These are phyloP conservation scores for Empis livida DNA, from an alignment of 2,888 invertebrate genomes.

Conservation along the genomic window DNA sequence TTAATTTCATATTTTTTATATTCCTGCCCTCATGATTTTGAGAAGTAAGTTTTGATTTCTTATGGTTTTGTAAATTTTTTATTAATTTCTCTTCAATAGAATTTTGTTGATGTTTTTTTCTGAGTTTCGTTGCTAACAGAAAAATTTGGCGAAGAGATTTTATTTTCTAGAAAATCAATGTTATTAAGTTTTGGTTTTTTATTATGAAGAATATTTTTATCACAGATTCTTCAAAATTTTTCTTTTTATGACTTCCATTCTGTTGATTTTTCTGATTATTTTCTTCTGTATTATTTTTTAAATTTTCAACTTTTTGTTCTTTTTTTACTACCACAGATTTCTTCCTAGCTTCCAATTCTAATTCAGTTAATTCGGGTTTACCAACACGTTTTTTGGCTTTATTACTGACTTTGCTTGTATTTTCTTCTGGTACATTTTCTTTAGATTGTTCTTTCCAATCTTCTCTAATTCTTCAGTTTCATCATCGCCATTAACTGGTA, in stretches of 20 bases:
- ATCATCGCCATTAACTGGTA: too few relatives aligned
- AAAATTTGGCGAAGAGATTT: too few relatives aligned
- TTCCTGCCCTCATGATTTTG: neutral
- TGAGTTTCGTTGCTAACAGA: too few relatives aligned
- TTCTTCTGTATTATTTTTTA: neutral
- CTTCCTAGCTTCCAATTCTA: conserved; percentile 27
- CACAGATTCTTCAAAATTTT: conserved; percentile 4
- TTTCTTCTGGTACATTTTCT: conserved; percentile 5
- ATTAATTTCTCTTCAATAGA: too few relatives aligned
- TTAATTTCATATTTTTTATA: conserved; percentile 1
- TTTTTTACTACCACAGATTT: conserved; percentile 26
- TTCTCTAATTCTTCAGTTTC: too few relatives aligned
- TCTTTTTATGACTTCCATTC: conserved; percentile 3
- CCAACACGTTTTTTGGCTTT: conserved; percentile 27
- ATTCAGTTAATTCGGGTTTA: conserved; percentile 23
- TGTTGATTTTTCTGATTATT: neutral
- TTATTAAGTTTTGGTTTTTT: neutral
- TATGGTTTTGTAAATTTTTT: neutral
- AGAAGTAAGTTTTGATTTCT: neutral
- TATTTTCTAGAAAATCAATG: neutral
- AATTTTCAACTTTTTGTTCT: conserved; percentile 13
- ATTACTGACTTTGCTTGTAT: conserved; percentile 4
- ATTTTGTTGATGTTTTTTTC: conserved; percentile 7
- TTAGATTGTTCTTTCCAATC: neutral
- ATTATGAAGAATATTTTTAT: neutral